Conservation (phyloP, 2,113 vertebrate genomes). For the Cephalopholis sonnerati region DNA sequence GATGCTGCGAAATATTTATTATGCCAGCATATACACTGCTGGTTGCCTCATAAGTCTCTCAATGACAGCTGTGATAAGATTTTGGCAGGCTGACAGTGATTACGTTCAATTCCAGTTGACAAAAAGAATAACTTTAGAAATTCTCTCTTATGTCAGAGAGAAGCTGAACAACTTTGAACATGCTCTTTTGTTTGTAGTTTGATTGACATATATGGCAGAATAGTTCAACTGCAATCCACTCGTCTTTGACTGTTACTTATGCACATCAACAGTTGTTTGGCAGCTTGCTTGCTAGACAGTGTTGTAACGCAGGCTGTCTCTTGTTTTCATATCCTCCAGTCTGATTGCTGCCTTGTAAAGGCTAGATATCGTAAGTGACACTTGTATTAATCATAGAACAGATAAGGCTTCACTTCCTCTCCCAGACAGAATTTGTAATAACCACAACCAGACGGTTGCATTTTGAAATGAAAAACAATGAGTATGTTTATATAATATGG, state of each 20-base stretch:
- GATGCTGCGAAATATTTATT: constrained; percentile 47
- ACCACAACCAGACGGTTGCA: neutral
- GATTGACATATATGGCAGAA: constrained; percentile 22
- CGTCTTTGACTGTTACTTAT: constrained; percentile 29
- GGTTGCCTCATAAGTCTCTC: constrained; percentile 33
- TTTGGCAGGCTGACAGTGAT: constrained; percentile 44
- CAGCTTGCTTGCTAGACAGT: constrained; percentile 10
- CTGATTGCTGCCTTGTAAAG: constrained; percentile 40
- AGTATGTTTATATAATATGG: constrained; percentile 1
- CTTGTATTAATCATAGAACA: constrained; percentile 53
- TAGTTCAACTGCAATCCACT: constrained; percentile 36
- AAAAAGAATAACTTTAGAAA: constrained; percentile 42
- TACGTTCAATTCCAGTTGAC: constrained; percentile 28
- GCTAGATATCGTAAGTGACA: constrained; percentile 35
- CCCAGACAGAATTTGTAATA: constrained; percentile 25
- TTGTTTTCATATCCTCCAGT: constrained; percentile 37
- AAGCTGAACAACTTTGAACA: constrained; percentile 30
- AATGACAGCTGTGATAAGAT: constrained; percentile 54
- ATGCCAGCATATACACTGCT: constrained; percentile 11
- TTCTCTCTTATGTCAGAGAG: constrained; percentile 39
- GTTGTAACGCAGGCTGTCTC: constrained; percentile 1
- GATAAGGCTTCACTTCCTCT: constrained; percentile 34
- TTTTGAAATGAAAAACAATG: constrained; percentile 35
- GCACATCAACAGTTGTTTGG: constrained; percentile 26
- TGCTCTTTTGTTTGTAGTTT: constrained; percentile 33